Evolutionary conservation across 2,888 invertebrate species (phyloP).

Genomic region (Ophion ellenae): DNA sequence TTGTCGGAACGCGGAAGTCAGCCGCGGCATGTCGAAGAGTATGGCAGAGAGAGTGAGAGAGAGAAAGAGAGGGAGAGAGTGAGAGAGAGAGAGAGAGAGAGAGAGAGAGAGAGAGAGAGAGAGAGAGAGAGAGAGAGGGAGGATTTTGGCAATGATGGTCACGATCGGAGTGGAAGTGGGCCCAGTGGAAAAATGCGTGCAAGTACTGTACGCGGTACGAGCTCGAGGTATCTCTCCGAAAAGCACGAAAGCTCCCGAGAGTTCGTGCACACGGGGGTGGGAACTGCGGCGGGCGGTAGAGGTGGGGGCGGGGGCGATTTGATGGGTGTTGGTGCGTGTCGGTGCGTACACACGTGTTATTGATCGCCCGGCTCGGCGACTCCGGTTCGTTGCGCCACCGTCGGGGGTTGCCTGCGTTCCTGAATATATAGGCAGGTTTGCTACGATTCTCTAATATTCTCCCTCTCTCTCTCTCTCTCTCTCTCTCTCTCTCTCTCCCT

Average conservation of each 20-base stretch:
- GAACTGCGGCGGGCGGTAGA: background rate
- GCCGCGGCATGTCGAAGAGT: constrained; percentile 46
- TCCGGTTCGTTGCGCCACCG: constrained; percentile 66
- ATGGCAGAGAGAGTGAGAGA: constrained; percentile 3
- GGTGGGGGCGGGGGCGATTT: background rate
- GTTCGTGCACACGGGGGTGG: background rate
- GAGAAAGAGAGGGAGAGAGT: background rate
- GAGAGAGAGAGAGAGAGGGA: constrained; percentile 9
- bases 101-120: constrained; percentile 15
- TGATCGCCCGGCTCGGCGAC: constrained; percentile 77
- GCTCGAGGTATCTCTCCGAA: constrained; percentile 41
- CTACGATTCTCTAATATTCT: constrained; percentile 13
- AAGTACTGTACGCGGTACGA: constrained; percentile 40
- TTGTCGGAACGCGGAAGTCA: constrained; percentile 34
- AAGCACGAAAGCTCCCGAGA: constrained; percentile 53
- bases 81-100: constrained; percentile 4
- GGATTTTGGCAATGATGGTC: constrained; percentile 28
- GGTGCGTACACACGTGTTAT: constrained; percentile 83
- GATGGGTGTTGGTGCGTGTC: constrained; percentile 74
- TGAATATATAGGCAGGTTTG: constrained; percentile 2
- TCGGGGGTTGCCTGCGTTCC: constrained; percentile 32
- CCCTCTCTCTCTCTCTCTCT: constrained; percentile 53
- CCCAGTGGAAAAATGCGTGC: constrained; percentile 52
- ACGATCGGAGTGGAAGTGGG: background rate
- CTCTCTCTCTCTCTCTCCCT: constrained; percentile 43